phyloP scores from a whole-genome alignment of 2,888 invertebrate genomes.

The Lasioglossum zephyrum region DNA sequence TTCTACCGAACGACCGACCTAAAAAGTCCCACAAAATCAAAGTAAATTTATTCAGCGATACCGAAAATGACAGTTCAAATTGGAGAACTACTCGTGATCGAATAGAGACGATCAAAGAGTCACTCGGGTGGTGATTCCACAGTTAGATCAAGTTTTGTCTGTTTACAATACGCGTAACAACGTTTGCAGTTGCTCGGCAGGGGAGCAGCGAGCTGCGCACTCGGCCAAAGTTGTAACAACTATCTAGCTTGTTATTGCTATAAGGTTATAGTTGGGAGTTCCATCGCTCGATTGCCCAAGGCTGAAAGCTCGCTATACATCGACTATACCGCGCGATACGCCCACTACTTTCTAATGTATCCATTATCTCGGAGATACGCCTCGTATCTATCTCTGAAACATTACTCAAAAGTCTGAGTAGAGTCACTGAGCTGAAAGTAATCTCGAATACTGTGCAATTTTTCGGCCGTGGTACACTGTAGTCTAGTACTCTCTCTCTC shows the following conservation, averaged over 20 bases:
- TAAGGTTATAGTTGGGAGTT: neutral
- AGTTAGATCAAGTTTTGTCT: neutral
- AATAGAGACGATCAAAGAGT: neutral
- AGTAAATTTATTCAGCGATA: neutral
- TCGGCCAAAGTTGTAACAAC: neutral
- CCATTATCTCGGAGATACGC: slow-evolving; percentile 14
- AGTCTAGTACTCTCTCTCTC: neutral
- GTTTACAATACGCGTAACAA: neutral
- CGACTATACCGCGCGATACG: neutral
- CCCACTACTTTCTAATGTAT: slow-evolving; percentile 17
- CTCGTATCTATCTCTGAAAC: neutral
- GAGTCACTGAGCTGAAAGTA: neutral
- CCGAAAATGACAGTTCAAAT: too few species aligned
- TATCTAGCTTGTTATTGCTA: neutral
- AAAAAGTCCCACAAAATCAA: neutral
- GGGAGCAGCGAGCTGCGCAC: neutral
- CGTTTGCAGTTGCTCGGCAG: neutral
- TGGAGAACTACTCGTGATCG: neutral
- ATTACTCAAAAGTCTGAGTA: neutral
- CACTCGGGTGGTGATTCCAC: neutral
- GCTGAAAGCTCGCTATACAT: neutral
- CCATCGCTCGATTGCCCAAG: neutral
- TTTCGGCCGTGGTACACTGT: neutral
- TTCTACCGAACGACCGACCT: neutral
- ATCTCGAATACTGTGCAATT: neutral